Conservation (phyloP, 2,888 invertebrate genomes). For the Tubulanus polymorphus region DNA sequence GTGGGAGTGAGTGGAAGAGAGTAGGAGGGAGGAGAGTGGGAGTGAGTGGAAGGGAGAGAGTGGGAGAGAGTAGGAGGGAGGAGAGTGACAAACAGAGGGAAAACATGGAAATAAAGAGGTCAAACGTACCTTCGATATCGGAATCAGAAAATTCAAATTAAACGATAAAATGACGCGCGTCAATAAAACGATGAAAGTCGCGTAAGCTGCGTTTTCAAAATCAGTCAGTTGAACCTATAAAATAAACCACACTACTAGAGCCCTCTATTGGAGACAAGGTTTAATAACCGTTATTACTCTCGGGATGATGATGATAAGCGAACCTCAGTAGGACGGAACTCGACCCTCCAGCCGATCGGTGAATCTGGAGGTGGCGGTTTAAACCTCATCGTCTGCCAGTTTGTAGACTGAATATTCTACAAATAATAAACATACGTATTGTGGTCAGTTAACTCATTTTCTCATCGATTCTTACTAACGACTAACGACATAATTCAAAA, state of each 20-base stretch:
- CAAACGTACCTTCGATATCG: slow-evolving; percentile 79
- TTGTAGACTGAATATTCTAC: slow-evolving; percentile 96
- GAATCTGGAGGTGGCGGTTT: slow-evolving; percentile 92
- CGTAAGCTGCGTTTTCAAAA: slow-evolving; percentile 98
- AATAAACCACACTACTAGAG: not conserved
- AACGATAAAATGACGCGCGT: slow-evolving; percentile 96
- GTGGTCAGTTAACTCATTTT: too few relatives aligned
- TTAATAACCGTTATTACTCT: not conserved
- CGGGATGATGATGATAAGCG: slow-evolving; percentile 4
- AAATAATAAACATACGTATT: too few relatives aligned
- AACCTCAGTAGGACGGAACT: slow-evolving; percentile 86
- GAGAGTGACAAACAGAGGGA: not conserved
- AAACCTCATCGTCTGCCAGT: slow-evolving; percentile 98
- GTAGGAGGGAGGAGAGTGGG: too few relatives aligned
- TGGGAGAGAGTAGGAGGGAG: too few relatives aligned
- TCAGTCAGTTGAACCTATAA: slow-evolving; percentile 85
- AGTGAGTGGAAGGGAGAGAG: too few relatives aligned
- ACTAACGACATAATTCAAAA: too few relatives aligned
- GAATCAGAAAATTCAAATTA: slow-evolving; percentile 91
- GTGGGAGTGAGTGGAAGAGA: not conserved
- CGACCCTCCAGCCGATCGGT: slow-evolving; percentile 97
- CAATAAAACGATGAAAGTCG: slow-evolving; percentile 93
- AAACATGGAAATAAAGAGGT: not conserved
- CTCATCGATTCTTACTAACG: too few relatives aligned
- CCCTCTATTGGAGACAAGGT: too few relatives aligned